Evolutionary conservation across 2,797 vertebrate genomes (phyloP).

Genomic region (Xenopus petersii): DNA sequence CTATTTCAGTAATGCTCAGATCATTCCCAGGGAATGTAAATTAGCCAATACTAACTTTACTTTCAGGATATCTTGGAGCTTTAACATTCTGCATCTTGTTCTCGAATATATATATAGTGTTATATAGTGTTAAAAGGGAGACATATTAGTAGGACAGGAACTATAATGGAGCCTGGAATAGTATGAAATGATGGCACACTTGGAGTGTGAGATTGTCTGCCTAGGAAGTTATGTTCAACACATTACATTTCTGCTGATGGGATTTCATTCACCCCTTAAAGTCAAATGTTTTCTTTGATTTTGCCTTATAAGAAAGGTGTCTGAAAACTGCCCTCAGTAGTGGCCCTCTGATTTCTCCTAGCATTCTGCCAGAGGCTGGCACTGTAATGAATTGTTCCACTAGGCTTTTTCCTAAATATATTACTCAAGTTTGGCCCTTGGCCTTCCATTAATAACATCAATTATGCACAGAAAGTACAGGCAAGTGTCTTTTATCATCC

Average conservation of each 20-base stretch:
- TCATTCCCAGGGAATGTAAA: constrained; percentile 1
- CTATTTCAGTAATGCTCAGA: not conserved
- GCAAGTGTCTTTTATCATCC: not conserved
- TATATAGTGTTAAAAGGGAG: not conserved
- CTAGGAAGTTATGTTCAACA: constrained; percentile 43
- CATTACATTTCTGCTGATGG: constrained; percentile 51
- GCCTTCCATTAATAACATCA: not conserved
- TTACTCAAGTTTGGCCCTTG: not conserved
- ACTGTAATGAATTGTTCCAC: constrained; percentile 9
- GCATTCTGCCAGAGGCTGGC: not conserved
- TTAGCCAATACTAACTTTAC: not conserved
- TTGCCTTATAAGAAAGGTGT: constrained; percentile 29
- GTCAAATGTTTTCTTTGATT: constrained; percentile 3
- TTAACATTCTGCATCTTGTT: constrained; percentile 6
- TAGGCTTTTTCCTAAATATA: constrained; percentile 2
- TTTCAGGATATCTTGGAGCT: not conserved
- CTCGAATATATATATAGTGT: not conserved
- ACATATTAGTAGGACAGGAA: constrained; percentile 15
- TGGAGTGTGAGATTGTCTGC: constrained; percentile 20
- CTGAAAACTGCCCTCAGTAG: constrained; percentile 27
- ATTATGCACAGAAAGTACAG: not conserved
- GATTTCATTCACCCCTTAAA: constrained; percentile 44
- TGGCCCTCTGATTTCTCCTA: constrained; percentile 5
- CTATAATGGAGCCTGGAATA: constrained; percentile 28
- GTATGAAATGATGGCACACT: constrained; percentile 27